These are phyloP conservation scores for Cylindroiulus punctatus DNA, from an alignment of 2,888 invertebrate species.

Conservation along the genomic window DNA sequence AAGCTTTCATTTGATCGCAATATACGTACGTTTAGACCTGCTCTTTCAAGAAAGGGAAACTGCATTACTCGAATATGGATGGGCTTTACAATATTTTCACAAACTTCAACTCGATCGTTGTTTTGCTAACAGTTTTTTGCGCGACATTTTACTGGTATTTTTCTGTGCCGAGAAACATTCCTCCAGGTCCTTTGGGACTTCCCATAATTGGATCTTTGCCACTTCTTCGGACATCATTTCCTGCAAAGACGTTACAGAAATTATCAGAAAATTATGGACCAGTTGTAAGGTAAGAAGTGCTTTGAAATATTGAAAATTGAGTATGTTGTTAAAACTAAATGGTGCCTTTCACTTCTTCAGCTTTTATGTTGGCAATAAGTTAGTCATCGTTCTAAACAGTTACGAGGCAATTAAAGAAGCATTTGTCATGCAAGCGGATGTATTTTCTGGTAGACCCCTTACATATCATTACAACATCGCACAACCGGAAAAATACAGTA, in stretches of 20 bases:
- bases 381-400: slow-evolving; percentile 19
- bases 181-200: slow-evolving; percentile 48
- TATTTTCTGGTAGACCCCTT: slow-evolving; percentile 37
- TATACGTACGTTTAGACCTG: too few relatives aligned
- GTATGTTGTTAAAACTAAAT: neutral
- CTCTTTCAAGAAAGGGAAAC: too few relatives aligned
- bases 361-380: slow-evolving; percentile 25
- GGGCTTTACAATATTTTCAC: neutral
- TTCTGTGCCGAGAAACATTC: neutral
- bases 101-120: neutral
- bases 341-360: neutral
- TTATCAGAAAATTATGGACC: slow-evolving; percentile 30
- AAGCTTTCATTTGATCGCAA: too few relatives aligned
- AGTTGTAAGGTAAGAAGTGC: neutral
- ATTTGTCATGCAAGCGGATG: slow-evolving; percentile 6
- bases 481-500: slow-evolving; percentile 31
- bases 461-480: neutral
- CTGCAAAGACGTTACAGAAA: neutral
- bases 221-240: neutral
- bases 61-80: too few relatives aligned
- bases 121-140: neutral
- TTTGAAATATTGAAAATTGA: neutral
- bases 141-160: neutral
- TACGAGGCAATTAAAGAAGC: slow-evolving; percentile 10
- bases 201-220: slow-evolving; percentile 50